These are phyloP conservation scores for Orchestia grillus DNA, from an alignment of 1,140 invertebrate genomes.

Conservation along the genomic window DNA sequence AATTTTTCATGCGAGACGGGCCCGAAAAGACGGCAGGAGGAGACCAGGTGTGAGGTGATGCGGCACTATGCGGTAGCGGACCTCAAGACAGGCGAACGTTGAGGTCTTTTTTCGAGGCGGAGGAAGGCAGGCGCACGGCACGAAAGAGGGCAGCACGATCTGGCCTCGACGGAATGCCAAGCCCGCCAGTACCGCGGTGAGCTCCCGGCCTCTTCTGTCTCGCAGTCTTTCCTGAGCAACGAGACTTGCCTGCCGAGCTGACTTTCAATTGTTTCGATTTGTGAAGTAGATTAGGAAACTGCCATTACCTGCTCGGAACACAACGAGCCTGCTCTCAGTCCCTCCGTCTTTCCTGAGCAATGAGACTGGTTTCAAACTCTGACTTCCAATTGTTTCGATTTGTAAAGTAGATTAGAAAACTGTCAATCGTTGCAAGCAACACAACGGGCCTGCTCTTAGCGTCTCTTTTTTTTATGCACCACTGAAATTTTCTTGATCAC, in stretches of 20 bases:
- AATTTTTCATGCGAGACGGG: background rate
- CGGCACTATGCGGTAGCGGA: background rate
- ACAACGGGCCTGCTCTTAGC: background rate
- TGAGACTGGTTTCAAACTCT: background rate
- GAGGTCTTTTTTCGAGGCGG: background rate
- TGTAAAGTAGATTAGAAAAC: background rate
- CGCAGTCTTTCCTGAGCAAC: background rate
- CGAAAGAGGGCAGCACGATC: conserved; percentile 54
- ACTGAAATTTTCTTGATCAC: background rate
- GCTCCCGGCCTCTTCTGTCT: background rate
- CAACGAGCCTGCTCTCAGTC: background rate
- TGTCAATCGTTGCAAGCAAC: background rate
- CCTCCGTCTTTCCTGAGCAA: background rate
- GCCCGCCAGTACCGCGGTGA: background rate
- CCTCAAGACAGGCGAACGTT: background rate
- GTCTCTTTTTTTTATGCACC: background rate
- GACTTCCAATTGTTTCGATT: background rate
- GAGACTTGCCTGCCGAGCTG: background rate
- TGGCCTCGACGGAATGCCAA: conserved; percentile 43
- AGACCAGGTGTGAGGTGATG: background rate
- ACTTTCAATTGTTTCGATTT: conserved; percentile 10
- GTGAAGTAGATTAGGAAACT: conserved; percentile 8
- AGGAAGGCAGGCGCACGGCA: background rate
- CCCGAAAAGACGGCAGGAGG: background rate
- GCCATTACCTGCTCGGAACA: background rate